Evolutionary conservation across 2,888 invertebrate species (phyloP).

Genomic region (Enchytraeus crypticus): DNA sequence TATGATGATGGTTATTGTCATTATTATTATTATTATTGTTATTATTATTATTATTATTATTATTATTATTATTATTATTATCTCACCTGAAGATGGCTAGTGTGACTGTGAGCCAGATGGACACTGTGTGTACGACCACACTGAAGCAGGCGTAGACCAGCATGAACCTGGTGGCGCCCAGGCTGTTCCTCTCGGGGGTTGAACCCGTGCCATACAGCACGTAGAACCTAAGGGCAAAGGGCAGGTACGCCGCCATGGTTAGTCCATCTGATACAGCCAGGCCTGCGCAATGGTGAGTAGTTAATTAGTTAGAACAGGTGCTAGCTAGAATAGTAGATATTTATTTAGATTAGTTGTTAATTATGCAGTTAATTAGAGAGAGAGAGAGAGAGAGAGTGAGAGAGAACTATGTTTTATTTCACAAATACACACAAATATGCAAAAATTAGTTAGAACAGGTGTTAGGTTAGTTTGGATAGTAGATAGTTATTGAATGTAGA

Average conservation of each 20-base stretch:
- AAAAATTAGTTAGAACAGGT: no score
- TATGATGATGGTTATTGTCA: no score
- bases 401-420: no score
- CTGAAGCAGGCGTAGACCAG: constrained; percentile 77
- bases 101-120: constrained; percentile 85
- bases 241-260: constrained; percentile 80
- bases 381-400: no score
- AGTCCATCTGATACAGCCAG: constrained; percentile 81
- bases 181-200: constrained; percentile 31
- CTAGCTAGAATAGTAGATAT: no score
- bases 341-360: no score
- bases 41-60: not conserved
- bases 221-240: constrained; percentile 67
- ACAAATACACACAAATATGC: no score
- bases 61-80: not conserved
- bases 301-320: no score
- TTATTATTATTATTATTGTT: not conserved
- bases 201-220: constrained; percentile 32
- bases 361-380: no score
- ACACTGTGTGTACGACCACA: constrained; percentile 79
- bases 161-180: constrained; percentile 34
- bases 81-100: constrained; percentile 3
- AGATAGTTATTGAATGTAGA: no score
- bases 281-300: no score
- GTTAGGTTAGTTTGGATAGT: no score